Evolutionary conservation across 2,797 vertebrate species (phyloP).

Genomic region (Clangula hyemalis): DNA sequence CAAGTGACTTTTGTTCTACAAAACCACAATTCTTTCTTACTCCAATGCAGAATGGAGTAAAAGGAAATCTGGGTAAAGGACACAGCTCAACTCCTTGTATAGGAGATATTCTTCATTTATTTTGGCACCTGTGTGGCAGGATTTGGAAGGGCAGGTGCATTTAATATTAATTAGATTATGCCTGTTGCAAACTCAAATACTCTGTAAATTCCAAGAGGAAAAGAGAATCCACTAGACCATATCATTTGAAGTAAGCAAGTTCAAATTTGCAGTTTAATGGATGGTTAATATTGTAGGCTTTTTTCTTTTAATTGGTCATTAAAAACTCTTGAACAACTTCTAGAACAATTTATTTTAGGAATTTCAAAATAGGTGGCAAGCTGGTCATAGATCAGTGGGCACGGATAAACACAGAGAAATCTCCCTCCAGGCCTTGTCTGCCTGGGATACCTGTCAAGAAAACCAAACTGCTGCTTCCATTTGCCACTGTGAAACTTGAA

Average conservation of each 20-base stretch:
- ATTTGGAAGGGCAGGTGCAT: neutral
- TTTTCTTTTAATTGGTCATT: neutral
- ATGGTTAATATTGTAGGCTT: neutral
- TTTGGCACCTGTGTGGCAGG: neutral
- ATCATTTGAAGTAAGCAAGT: neutral
- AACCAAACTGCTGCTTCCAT: neutral
- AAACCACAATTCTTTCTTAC: neutral
- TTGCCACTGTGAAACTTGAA: neutral
- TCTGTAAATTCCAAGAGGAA: neutral
- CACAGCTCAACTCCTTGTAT: neutral
- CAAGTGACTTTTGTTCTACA: neutral
- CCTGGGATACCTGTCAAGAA: neutral
- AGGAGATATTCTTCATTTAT: neutral
- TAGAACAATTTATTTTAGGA: neutral
- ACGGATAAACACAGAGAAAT: neutral
- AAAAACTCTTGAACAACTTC: neutral
- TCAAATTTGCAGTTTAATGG: neutral
- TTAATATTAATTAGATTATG: neutral
- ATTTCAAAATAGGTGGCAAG: neutral
- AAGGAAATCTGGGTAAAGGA: neutral
- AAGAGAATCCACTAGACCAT: neutral
- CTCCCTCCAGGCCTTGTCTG: neutral
- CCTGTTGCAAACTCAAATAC: neutral
- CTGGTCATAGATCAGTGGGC: neutral
- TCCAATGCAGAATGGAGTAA: neutral